Evolutionary conservation across 2,113 vertebrate genomes (phyloP).

Genomic region (Agapornis roseicollis): DNA sequence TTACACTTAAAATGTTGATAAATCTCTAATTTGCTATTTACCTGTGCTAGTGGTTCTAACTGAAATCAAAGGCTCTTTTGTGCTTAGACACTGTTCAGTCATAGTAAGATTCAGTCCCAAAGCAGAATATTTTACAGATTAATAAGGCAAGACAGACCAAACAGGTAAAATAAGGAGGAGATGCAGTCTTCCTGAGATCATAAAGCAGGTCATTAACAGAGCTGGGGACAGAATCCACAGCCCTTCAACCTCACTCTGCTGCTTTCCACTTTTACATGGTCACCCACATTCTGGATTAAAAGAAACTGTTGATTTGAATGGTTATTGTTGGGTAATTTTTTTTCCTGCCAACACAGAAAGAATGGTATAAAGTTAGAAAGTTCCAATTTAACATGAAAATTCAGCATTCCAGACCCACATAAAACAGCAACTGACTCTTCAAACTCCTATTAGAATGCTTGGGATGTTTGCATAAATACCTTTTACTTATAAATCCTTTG

Average conservation of each 20-base stretch:
- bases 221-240: neutral
- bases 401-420: neutral
- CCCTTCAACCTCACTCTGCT: neutral
- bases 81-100: neutral
- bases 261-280: neutral
- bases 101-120: neutral
- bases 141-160: neutral
- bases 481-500: neutral
- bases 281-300: neutral
- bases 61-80: neutral
- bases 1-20: neutral
- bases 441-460: neutral
- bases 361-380: neutral
- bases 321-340: neutral
- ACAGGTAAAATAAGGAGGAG: neutral
- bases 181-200: neutral
- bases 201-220: neutral
- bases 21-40: neutral
- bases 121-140: neutral
- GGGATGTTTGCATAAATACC: neutral
- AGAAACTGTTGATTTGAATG: neutral
- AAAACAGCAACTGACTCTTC: neutral
- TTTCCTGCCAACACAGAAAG: neutral
- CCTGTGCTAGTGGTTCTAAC: neutral
- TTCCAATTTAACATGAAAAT: neutral